Conservation (phyloP, 2,888 invertebrate species). For the Hoplodrina blanda region DNA sequence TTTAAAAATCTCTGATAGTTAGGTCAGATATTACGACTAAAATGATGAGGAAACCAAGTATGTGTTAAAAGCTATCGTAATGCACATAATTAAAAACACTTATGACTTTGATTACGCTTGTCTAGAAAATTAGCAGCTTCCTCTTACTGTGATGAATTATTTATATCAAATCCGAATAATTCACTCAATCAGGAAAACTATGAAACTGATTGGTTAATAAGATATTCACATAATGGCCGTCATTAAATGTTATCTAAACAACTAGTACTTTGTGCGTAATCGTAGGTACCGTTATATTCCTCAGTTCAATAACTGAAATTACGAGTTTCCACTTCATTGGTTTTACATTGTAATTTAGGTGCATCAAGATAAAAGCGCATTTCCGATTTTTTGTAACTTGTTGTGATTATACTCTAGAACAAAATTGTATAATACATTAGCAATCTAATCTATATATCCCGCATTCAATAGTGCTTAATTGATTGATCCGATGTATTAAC, state of each 20-base stretch:
- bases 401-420: conserved; percentile 27
- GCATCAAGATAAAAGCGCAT: conserved; percentile 29
- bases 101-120: neutral
- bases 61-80: neutral
- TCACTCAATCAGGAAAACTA: conserved; percentile 1
- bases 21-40: too few relatives aligned
- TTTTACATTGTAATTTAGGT: conserved; percentile 4
- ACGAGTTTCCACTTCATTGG: conserved; percentile 13
- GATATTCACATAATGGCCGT: conserved; percentile 3
- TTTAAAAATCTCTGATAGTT: neutral
- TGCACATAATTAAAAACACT: neutral
- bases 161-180: conserved; percentile 3
- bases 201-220: conserved; percentile 6
- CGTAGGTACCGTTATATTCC: neutral
- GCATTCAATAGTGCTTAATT: conserved; percentile 1
- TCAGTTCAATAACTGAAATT: conserved; percentile 17
- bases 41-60: neutral
- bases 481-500: conserved; percentile 19
- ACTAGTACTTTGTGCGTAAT: conserved; percentile 27
- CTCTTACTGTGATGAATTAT: conserved; percentile 1
- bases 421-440: neutral
- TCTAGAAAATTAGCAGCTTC: conserved; percentile 4
- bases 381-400: conserved; percentile 27
- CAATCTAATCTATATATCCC: neutral
- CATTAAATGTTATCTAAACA: conserved; percentile 22